Evolutionary conservation across 2,797 vertebrate genomes (phyloP), one percentile per base, ranked within the genome.

Genomic region (Myiotriccus ornatus): DNA sequence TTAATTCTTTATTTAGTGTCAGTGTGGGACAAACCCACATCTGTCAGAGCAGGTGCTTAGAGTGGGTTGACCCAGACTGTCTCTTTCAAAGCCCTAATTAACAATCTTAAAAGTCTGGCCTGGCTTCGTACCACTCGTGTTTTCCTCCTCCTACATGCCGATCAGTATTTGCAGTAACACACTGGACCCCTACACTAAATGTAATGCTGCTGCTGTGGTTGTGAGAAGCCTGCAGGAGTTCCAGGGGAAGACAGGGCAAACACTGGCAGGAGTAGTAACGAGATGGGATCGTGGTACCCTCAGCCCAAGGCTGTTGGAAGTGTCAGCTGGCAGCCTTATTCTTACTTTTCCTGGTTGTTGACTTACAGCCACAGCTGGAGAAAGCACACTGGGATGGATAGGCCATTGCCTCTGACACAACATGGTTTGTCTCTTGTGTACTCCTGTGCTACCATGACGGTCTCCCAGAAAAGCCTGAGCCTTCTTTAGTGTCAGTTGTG

Each of bases 31-130:
- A 84, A 95, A 88, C 57, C 79, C 91, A 83, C 93, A 81, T 84
- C 91, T 89, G 57, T 88, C 53, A 83, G 79, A 85, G 70, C 25
- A 74, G 46, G n/a, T 91, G 47, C 73, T 64, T 64, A 11, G 46
- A 75, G 53, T 86, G 4, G 2, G 46, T 86, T 94, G 73, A 93
- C 69, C 88, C 65, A 94, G 87, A 89, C 92, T 75, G 53, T 65
- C 65, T 96, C n/a, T 95, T 94, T 70, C 63, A 89, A 95, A 89
- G 47, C 63, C 47, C 32, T 95, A 89, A 95, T 96, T 94, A 93
- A 69, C 74, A 55, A 15, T 65, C 35, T 81, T 81, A 89, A 90
- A 84, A 78, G 41, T 87, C 81, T 90, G 62, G 43, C 74, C 74
- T 55, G 53, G 55, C 89, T 81, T 94, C 5, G 35, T 84, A 93